phyloP scores from a whole-genome alignment of 1,140 invertebrate genomes.

The Hirudo medicinalis region DNA sequence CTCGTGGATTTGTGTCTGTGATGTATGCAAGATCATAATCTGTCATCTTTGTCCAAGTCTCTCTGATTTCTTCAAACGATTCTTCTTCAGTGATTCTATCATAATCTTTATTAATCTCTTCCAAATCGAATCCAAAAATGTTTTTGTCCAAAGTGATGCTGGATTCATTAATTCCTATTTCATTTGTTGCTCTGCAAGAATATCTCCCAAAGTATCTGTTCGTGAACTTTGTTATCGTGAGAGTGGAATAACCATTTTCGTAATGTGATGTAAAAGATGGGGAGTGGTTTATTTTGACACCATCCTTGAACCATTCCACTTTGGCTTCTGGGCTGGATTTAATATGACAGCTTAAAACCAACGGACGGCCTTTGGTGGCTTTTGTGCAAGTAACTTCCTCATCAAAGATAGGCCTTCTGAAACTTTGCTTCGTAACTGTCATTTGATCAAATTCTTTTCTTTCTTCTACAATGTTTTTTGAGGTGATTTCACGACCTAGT shows the following conservation, averaged over 20 bases:
- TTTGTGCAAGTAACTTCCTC: slow-evolving; percentile 2
- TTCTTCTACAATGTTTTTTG: not conserved
- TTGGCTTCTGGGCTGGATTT: not conserved
- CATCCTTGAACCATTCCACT: slow-evolving; percentile 8
- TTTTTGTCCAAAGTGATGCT: not conserved
- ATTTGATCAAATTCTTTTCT: not conserved
- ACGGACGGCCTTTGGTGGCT: not conserved
- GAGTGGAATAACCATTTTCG: slow-evolving; percentile 1
- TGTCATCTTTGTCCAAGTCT: not conserved
- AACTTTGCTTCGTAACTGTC: not conserved
- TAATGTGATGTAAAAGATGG: not conserved
- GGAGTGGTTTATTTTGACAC: not conserved
- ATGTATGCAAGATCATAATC: not conserved
- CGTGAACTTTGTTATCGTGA: not conserved
- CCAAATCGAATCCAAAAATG: not conserved
- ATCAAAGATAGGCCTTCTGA: not conserved
- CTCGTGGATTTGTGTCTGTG: not conserved
- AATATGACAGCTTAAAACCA: not conserved
- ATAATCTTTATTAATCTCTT: not conserved
- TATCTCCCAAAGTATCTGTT: not conserved
- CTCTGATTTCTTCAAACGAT: slow-evolving; percentile 2
- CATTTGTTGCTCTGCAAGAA: slow-evolving; percentile 8
- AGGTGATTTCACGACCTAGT: not conserved
- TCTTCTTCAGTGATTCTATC: slow-evolving; percentile 5
- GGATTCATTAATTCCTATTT: slow-evolving; percentile 6